Conservation (phyloP, 2,797 vertebrate species). For the Sus cebifrons region DNA sequence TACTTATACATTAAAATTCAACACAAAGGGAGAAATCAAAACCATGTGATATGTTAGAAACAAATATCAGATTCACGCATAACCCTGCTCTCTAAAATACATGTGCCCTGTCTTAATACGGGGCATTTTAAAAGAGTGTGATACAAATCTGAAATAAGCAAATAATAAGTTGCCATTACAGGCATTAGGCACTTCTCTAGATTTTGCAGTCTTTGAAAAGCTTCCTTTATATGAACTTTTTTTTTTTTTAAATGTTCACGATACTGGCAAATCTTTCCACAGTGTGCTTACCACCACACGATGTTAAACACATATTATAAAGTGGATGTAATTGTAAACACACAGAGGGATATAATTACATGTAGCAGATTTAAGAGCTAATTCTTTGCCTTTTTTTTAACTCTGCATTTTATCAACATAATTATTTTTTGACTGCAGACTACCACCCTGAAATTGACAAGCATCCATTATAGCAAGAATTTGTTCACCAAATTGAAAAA, state of each 20-base stretch:
- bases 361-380: constrained; percentile 92
- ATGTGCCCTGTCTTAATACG: constrained; percentile 69
- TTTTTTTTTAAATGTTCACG: constrained; percentile 78
- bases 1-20: constrained; percentile 90
- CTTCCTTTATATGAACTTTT: constrained; percentile 87
- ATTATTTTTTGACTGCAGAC: constrained; percentile 92
- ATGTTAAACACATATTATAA: constrained; percentile 92
- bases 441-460: constrained; percentile 91
- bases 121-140: constrained; percentile 83
- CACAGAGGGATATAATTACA: constrained; percentile 93
- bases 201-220: constrained; percentile 87
- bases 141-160: constrained; percentile 88
- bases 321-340: constrained; percentile 92
- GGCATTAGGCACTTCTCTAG: constrained; percentile 80
- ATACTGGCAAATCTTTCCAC: constrained; percentile 88
- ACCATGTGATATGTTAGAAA: constrained; percentile 74
- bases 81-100: constrained; percentile 72
- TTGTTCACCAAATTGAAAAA: constrained; percentile 94
- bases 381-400: constrained; percentile 91
- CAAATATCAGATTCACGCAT: constrained; percentile 83
- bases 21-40: constrained; percentile 87
- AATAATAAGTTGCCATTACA: constrained; percentile 88
- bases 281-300: constrained; percentile 88
- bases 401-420: constrained; percentile 92
- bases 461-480: constrained; percentile 91